A percentile compares a stretch with the other conserved stretches of the same genome.
These are phyloP conservation scores for Lepidostoma basale DNA, from an alignment of 1,140 invertebrate genomes.

Conservation along the genomic window DNA sequence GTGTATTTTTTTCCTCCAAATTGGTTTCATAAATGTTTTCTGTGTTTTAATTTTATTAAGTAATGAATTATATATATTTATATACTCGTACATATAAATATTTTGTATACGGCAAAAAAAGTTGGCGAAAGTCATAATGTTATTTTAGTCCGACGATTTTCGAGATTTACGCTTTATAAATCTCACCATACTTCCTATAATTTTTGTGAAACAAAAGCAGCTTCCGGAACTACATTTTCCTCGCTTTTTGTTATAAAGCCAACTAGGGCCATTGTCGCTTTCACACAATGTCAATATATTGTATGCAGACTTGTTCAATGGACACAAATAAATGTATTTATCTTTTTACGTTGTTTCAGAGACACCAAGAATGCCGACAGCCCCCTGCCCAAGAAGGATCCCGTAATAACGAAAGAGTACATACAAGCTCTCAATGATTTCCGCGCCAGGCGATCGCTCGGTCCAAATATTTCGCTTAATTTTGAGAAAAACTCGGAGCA, in stretches of 20 bases:
- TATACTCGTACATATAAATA: too few relatives aligned
- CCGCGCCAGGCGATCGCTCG: slow-evolving; percentile 53
- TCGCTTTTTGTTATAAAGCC: too few relatives aligned
- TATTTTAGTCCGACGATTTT: not conserved
- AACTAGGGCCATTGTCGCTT: too few relatives aligned
- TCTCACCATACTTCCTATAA: not conserved
- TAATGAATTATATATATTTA: too few relatives aligned
- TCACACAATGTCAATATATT: not conserved
- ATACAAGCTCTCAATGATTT: slow-evolving; percentile 58
- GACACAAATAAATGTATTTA: too few relatives aligned
- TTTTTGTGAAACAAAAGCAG: not conserved
- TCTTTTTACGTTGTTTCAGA: slow-evolving; percentile 27
- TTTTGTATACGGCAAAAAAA: not conserved
- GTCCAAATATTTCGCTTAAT: not conserved
- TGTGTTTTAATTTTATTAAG: too few relatives aligned
- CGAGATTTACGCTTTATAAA: not conserved
- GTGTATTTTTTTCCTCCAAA: too few relatives aligned
- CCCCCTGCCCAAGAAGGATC: slow-evolving; percentile 45
- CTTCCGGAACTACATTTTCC: too few relatives aligned
- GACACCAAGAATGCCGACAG: not conserved
- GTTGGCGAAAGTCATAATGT: not conserved
- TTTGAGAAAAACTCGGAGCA: slow-evolving; percentile 4
- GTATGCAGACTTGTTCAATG: too few relatives aligned
- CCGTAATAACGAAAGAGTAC: slow-evolving; percentile 57
- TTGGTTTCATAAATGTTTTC: too few relatives aligned